Percentiles rank a stretch among this genome's conserved stretches.
These are phyloP conservation scores for Fulica atra DNA, from an alignment of 2,113 vertebrate genomes.

Conservation along the genomic window DNA sequence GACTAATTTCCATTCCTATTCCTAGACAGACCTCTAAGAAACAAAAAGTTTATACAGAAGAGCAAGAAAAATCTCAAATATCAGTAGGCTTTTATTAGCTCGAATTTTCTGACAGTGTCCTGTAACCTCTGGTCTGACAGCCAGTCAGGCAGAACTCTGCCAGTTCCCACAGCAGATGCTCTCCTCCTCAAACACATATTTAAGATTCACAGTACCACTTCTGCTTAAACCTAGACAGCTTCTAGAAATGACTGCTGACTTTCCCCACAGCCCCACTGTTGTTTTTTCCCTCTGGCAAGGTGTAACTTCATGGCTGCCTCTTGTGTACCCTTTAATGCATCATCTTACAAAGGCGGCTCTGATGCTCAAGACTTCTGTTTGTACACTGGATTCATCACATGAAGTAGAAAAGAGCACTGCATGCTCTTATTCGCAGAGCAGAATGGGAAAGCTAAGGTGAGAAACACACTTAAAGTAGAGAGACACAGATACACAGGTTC, in stretches of 20 bases:
- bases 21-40: background rate
- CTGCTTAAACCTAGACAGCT: background rate
- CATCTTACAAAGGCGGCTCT: background rate
- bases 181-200: background rate
- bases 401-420: background rate
- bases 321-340: background rate
- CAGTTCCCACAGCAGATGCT: background rate
- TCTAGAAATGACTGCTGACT: background rate
- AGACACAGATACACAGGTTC: background rate
- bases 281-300: background rate
- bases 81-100: background rate
- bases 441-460: background rate
- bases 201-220: background rate
- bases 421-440: background rate
- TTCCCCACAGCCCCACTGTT: background rate
- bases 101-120: background rate
- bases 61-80: background rate
- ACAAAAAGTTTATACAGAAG: background rate
- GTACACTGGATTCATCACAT: background rate
- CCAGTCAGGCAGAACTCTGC: background rate
- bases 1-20: background rate
- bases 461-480: background rate
- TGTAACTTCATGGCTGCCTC: background rate
- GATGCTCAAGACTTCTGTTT: background rate
- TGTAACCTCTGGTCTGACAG: background rate